A percentile compares a stretch with the other conserved stretches of the same genome.
Conservation (phyloP, 1,140 invertebrate genomes). For the Calliphora vicina region DNA sequence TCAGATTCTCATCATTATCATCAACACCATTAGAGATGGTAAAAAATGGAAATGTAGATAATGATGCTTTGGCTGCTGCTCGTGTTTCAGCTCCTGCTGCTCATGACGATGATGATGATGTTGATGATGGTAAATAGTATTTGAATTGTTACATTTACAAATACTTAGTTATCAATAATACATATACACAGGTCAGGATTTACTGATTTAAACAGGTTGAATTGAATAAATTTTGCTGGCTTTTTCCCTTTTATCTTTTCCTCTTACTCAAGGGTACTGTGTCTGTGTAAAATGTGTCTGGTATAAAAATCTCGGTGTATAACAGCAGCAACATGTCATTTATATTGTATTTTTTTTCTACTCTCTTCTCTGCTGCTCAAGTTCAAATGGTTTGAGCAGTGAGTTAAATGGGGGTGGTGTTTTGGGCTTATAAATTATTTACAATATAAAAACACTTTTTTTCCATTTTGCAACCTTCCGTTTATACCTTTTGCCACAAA, state of each 20-base stretch:
- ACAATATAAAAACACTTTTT: neutral
- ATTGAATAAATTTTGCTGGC: constrained; percentile 18
- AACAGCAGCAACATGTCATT: neutral
- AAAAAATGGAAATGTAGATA: neutral
- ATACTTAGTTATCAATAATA: neutral
- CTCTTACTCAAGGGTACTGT: neutral
- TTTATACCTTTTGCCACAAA: constrained; percentile 18
- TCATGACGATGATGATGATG: neutral
- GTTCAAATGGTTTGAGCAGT: neutral
- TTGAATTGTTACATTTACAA: constrained; percentile 14
- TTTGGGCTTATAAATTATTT: constrained; percentile 24
- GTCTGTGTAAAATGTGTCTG: no score
- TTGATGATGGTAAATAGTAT: neutral
- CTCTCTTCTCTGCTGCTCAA: neutral
- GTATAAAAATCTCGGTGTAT: neutral
- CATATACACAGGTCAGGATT: constrained; percentile 7
- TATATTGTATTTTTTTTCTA: neutral
- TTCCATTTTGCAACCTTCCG: neutral
- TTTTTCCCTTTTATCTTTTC: neutral
- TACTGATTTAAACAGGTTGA: constrained; percentile 24
- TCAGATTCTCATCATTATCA: neutral
- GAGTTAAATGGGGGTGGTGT: neutral
- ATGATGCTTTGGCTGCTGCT: neutral
- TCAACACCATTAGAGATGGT: neutral
- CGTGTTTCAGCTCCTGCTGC: neutral